These are phyloP conservation scores for Ptilodon capucinus DNA, from an alignment of 2,888 invertebrate genomes.

Conservation along the genomic window DNA sequence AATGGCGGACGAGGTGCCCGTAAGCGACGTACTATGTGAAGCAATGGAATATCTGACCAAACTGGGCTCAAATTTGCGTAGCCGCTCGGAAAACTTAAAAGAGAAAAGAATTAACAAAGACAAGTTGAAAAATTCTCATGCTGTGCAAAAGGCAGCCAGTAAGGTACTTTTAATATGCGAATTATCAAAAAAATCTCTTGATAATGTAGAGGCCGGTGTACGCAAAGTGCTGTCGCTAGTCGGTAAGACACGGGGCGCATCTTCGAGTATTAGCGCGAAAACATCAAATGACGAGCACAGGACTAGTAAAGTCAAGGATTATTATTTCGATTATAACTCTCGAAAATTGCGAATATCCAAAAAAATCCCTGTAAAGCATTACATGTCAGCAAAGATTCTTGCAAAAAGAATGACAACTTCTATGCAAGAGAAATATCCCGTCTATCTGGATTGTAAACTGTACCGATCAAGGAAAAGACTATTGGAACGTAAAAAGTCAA, in stretches of 20 bases:
- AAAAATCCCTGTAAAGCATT: constrained; percentile 61
- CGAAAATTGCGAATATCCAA: constrained; percentile 55
- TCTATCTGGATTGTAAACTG: constrained; percentile 63
- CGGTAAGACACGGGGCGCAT: constrained; percentile 40
- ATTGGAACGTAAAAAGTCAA: constrained; percentile 7
- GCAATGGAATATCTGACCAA: constrained; percentile 76
- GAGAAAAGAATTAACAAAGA: constrained; percentile 62
- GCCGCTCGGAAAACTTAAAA: constrained; percentile 64
- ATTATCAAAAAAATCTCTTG: constrained; percentile 72
- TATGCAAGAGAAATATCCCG: constrained; percentile 61
- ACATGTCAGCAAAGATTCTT: constrained; percentile 58
- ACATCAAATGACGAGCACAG: constrained; percentile 6
- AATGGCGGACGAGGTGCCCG: constrained; percentile 70
- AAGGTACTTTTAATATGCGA: constrained; percentile 74
- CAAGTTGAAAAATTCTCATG: constrained; percentile 64
- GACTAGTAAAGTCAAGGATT: constrained; percentile 27
- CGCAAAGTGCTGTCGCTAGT: constrained; percentile 55
- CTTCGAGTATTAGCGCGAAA: constrained; percentile 43
- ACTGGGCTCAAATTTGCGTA: constrained; percentile 67
- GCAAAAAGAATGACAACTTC: constrained; percentile 48
- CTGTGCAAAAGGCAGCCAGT: constrained; percentile 66
- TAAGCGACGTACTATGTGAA: constrained; percentile 65
- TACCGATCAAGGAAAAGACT: constrained; percentile 42
- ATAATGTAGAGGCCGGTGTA: constrained; percentile 68
- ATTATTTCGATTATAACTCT: constrained; percentile 53